Percentiles rank a stretch among this genome's conserved stretches.
Evolutionary conservation across 2,888 invertebrate genomes (phyloP).

Genomic region (Drosophila subquinaria): DNA sequence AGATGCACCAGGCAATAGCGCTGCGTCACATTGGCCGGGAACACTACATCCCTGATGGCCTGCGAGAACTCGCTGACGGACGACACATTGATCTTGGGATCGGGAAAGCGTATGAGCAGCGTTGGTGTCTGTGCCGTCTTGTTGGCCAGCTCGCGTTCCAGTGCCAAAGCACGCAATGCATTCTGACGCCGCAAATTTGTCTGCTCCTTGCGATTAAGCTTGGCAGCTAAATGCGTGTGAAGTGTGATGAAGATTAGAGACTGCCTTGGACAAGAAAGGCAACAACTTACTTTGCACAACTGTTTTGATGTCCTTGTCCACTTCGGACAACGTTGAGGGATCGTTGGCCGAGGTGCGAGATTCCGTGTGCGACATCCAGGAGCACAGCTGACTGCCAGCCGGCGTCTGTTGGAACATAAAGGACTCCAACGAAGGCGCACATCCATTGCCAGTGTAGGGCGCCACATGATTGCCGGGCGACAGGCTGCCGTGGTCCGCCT

Average conservation of each 20-base stretch:
- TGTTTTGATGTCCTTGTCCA: constrained; percentile 34
- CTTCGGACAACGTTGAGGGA: constrained; percentile 25
- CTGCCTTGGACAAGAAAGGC: no score
- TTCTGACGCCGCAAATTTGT: constrained; percentile 87
- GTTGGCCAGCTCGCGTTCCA: constrained; percentile 87
- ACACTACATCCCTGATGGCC: constrained; percentile 89
- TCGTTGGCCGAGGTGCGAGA: constrained; percentile 57
- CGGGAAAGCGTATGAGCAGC: constrained; percentile 89
- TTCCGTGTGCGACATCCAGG: constrained; percentile 52
- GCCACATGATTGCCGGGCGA: constrained; percentile 41
- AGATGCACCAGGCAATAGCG: constrained; percentile 89
- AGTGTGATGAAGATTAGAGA: background rate
- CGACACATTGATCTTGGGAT: constrained; percentile 88
- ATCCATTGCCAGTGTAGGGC: constrained; percentile 61
- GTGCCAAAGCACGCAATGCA: constrained; percentile 87
- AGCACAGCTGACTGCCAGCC: constrained; percentile 53
- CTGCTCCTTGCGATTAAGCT: constrained; percentile 61
- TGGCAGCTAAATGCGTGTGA: constrained; percentile 15
- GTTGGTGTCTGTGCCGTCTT: constrained; percentile 85
- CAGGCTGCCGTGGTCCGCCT: constrained; percentile 24
- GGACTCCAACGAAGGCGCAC: constrained; percentile 56
- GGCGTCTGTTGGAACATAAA: constrained; percentile 62
- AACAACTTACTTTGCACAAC: constrained; percentile 80
- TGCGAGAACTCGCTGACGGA: constrained; percentile 88
- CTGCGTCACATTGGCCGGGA: constrained; percentile 88